Conservation (phyloP, 2,888 invertebrate species). For the Syrista parreyssii region DNA sequence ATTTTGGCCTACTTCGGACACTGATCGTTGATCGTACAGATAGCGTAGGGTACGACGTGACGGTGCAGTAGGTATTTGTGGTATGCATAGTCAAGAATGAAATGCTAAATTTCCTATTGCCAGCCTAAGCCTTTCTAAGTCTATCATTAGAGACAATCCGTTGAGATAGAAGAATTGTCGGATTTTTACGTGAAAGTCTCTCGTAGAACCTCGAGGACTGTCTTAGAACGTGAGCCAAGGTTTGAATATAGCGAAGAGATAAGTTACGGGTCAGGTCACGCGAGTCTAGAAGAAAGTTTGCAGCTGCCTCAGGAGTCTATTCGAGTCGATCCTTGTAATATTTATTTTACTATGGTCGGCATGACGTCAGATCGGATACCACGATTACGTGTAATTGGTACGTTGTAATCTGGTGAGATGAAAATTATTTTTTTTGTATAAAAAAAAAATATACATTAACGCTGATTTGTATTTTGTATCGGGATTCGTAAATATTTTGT, state of each 20-base stretch:
- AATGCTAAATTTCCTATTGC: neutral
- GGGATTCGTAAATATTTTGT: too few species aligned
- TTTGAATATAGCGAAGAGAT: constrained; percentile 20
- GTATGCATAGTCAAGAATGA: too few species aligned
- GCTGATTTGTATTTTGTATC: too few species aligned
- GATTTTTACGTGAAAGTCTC: neutral
- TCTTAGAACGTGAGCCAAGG: neutral
- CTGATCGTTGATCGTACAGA: neutral
- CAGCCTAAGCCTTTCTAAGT: neutral
- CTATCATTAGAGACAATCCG: neutral
- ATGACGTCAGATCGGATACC: neutral
- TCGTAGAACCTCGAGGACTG: neutral
- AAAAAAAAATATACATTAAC: too few species aligned
- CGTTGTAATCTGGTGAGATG: neutral
- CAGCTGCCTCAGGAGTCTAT: constrained; percentile 17
- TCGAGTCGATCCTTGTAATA: constrained; percentile 3
- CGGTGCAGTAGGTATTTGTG: too few species aligned
- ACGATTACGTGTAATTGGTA: neutral
- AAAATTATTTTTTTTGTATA: too few species aligned
- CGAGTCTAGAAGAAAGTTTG: constrained; percentile 33
- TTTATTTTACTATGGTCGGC: neutral
- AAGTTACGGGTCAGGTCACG: constrained; percentile 37
- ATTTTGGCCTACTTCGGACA: neutral
- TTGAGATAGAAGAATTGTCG: neutral
- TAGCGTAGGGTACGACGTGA: neutral